These are phyloP conservation scores for Apomyelois bistriatella DNA, from an alignment of 2,888 invertebrate species.

Conservation along the genomic window DNA sequence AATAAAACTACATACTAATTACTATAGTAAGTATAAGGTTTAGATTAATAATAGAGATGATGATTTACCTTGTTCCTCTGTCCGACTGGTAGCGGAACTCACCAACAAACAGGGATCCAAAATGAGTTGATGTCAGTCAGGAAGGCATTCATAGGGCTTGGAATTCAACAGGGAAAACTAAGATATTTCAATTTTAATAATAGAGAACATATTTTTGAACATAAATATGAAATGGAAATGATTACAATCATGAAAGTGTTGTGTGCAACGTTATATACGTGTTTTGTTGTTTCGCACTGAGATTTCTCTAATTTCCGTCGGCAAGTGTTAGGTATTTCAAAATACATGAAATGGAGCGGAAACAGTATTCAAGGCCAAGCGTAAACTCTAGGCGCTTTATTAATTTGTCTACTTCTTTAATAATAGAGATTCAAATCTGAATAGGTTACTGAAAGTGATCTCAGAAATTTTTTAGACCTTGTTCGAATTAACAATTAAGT, in stretches of 20 bases:
- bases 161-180: no score
- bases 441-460: background rate
- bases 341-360: conserved; percentile 53
- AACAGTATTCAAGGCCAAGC: conserved; percentile 45
- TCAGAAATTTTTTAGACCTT: conserved; percentile 26
- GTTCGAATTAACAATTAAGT: conserved; percentile 35
- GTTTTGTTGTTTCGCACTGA: conserved; percentile 18
- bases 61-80: no score
- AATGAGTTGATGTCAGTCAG: no score
- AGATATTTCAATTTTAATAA: no score
- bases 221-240: no score
- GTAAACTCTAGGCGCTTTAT: background rate
- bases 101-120: no score
- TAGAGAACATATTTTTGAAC: no score
- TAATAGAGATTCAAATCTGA: background rate
- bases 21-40: no score
- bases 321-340: conserved; percentile 32
- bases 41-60: no score
- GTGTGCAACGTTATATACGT: background rate
- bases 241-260: background rate
- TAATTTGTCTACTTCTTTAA: background rate
- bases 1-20: no score
- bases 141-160: no score
- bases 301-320: conserved; percentile 37
- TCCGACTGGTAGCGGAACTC: no score